phyloP scores from a whole-genome alignment of 2,888 invertebrate genomes.

The Timandra comae region DNA sequence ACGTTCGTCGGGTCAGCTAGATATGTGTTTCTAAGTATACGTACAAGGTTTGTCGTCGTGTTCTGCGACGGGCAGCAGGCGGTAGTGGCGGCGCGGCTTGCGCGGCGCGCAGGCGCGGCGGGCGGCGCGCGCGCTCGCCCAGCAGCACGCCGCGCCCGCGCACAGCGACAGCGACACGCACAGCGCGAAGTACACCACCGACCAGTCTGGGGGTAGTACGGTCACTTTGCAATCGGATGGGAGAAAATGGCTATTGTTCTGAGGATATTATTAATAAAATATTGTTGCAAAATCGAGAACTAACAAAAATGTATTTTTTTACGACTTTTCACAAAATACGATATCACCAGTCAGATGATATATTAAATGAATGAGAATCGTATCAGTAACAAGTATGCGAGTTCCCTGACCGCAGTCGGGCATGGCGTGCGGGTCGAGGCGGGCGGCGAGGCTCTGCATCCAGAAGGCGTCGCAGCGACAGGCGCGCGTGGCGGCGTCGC shows the following conservation, averaged over 20 bases:
- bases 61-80: slow-evolving; percentile 83
- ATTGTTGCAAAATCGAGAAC: too few relatives aligned
- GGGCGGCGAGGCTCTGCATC: slow-evolving; percentile 92
- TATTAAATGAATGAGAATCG: too few relatives aligned
- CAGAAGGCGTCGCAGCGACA: slow-evolving; percentile 97
- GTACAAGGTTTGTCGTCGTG: slow-evolving; percentile 83
- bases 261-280: too few relatives aligned
- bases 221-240: too few relatives aligned
- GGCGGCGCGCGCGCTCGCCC: slow-evolving; percentile 71
- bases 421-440: slow-evolving; percentile 86
- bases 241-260: too few relatives aligned
- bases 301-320: too few relatives aligned
- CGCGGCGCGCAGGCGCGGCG: slow-evolving; percentile 71
- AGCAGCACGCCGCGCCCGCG: slow-evolving; percentile 74
- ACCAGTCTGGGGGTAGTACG: too few relatives aligned
- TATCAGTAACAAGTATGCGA: too few relatives aligned
- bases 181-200: slow-evolving; percentile 92
- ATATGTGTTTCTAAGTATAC: slow-evolving; percentile 39
- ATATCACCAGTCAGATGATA: too few relatives aligned
- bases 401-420: slow-evolving; percentile 84
- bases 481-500: slow-evolving; percentile 87
- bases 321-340: too few relatives aligned
- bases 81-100: slow-evolving; percentile 76
- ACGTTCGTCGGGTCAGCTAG: too few relatives aligned
- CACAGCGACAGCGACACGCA: slow-evolving; percentile 79